phyloP scores from a whole-genome alignment of 2,797 vertebrate genomes.

The Trachops cirrhosus region DNA sequence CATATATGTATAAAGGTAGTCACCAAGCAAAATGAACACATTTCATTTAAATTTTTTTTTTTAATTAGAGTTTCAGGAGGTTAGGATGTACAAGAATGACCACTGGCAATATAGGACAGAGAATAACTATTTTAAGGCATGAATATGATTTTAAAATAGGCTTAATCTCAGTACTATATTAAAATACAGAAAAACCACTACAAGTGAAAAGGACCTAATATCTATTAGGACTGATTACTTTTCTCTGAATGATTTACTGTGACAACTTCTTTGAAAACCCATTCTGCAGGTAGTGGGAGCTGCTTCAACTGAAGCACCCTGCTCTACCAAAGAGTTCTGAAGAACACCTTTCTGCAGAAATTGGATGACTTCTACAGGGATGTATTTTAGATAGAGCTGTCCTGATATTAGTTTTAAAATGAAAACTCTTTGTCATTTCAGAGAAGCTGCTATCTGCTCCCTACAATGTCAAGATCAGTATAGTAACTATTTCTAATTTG shows the following conservation, averaged over 20 bases:
- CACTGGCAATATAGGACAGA: neutral
- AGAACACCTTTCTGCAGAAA: neutral
- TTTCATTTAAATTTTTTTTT: slow-evolving; percentile 16
- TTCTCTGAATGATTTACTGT: neutral
- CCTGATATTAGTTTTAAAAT: slow-evolving; percentile 19
- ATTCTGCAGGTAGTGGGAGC: neutral
- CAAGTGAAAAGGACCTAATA: neutral
- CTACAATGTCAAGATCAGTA: neutral
- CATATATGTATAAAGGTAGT: neutral
- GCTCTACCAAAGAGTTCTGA: neutral
- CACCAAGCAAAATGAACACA: neutral
- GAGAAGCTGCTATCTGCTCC: neutral
- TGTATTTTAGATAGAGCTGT: neutral
- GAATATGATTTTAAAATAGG: neutral
- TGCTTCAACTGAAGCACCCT: neutral
- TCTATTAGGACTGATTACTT: neutral
- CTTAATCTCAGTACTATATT: neutral
- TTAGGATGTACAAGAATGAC: neutral
- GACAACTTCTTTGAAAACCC: neutral
- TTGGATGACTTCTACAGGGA: neutral
- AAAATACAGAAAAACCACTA: slow-evolving; percentile 22
- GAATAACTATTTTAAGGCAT: neutral
- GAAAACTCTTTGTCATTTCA: slow-evolving; percentile 10
- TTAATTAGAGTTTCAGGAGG: neutral
- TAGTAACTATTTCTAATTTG: neutral